Conservation (phyloP, 2,888 invertebrate species). For the Mythimna impura region DNA sequence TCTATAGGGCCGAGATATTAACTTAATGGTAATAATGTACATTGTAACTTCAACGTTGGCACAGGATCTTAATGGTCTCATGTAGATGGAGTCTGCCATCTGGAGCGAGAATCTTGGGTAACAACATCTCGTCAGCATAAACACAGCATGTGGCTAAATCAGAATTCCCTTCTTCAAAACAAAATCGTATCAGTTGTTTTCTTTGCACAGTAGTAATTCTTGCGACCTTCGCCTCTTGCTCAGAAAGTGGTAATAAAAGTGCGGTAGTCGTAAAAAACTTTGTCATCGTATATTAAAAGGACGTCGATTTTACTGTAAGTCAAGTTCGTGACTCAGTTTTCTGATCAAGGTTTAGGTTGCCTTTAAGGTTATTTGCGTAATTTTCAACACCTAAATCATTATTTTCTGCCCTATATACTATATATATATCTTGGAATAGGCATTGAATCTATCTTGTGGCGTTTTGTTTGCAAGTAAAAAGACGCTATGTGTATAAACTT, state of each 20-base stretch:
- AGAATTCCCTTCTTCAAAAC: constrained; percentile 23
- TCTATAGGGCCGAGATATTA: constrained; percentile 28
- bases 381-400: not conserved
- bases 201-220: constrained; percentile 36
- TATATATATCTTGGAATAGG: constrained; percentile 9
- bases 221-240: constrained; percentile 39
- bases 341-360: constrained; percentile 20
- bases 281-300: constrained; percentile 49
- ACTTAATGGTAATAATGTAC: constrained; percentile 28
- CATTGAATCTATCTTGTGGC: not conserved
- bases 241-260: constrained; percentile 52
- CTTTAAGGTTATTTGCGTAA: constrained; percentile 13
- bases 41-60: constrained; percentile 25
- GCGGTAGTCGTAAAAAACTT: constrained; percentile 60
- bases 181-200: constrained; percentile 43
- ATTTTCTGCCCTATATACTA: too few species aligned
- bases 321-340: constrained; percentile 38
- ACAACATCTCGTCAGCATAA: constrained; percentile 3
- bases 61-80: not conserved
- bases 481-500: not conserved
- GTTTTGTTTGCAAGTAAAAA: constrained; percentile 2
- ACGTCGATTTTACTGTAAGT: constrained; percentile 42
- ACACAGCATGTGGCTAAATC: constrained; percentile 3
- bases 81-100: constrained; percentile 18
- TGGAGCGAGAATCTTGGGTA: not conserved